Evolutionary conservation across 2,797 vertebrate genomes (phyloP).

Genomic region (Notamacropus eugenii): DNA sequence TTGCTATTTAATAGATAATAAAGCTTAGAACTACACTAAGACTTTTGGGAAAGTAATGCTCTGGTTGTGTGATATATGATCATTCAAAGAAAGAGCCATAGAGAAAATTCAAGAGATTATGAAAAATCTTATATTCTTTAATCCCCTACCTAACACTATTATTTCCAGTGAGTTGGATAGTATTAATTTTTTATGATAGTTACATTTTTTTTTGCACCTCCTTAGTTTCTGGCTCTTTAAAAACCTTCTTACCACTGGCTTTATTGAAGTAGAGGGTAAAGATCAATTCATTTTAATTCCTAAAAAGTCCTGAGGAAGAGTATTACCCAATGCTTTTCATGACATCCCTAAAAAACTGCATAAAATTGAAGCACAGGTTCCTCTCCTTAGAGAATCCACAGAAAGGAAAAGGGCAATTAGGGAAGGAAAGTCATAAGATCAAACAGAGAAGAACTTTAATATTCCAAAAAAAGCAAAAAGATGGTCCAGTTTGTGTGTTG

Average conservation of each 20-base stretch:
- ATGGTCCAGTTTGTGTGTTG: slow-evolving; percentile 26
- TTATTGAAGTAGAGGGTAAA: neutral
- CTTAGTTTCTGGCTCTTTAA: slow-evolving; percentile 6
- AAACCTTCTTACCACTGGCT: neutral
- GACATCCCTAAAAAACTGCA: neutral
- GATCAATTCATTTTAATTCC: slow-evolving; percentile 39
- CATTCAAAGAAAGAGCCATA: slow-evolving; percentile 26
- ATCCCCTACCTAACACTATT: slow-evolving; percentile 6
- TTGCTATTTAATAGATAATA: neutral
- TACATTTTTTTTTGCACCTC: slow-evolving; percentile 17
- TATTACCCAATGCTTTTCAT: neutral
- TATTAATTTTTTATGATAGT: neutral
- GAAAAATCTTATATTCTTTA: slow-evolving; percentile 45
- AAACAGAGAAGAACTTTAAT: neutral
- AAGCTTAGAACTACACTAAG: neutral
- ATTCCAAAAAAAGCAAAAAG: slow-evolving; percentile 52
- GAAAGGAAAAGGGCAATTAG: neutral
- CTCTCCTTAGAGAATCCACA: neutral
- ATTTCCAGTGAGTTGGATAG: neutral
- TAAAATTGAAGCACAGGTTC: neutral
- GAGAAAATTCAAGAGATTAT: slow-evolving; percentile 24
- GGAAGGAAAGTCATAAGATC: neutral
- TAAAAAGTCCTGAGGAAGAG: slow-evolving; percentile 4
- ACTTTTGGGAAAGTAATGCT: neutral
- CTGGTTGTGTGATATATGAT: neutral